Base-by-base conservation (phyloP, 1,140 invertebrate genomes). In the Nylanderia fulva region DNA sequence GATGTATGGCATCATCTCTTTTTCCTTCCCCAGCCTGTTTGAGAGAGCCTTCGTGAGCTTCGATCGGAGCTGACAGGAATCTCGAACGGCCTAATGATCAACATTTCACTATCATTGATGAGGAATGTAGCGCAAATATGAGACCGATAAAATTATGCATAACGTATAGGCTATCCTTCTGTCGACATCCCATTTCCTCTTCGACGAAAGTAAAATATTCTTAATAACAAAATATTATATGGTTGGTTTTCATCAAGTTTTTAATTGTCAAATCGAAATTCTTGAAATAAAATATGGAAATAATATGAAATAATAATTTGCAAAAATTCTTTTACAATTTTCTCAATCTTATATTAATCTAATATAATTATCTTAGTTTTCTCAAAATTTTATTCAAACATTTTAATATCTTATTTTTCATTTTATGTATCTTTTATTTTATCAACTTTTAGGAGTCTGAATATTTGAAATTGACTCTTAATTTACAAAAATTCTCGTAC, bases 1-100 rank as follows among this genome's bases (percentile, higher is more conserved):
- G 77, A 72, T 58, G n/a, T 72, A 58, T 71, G 33, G 76, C 76
- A 56, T 68, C 64, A 71, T 82, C 52, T 80, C 45, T 80, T 33
- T 52, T 29, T 52, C 45, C 7, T 48, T 48, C 18, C 45, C 15
- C 15, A 18, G 15, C 39, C 24, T 76, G 71, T 63, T 45, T 27
- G 56, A 61, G 54, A 45, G 69, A 84, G 36, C 18, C 56, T 27
- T 52, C 21, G 80, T 76, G 58, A 45, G 56, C 58, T 75, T 74
- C 56, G 39, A 84, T 84, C 58, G 71, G 18, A 76, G 75, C 56
- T 76, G 45, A 61, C 71, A 72, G n/a, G 71, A 75, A 36, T 21
- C 13, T 33, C 27, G 80, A 48, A 61, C 71, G 6, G 21, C 2
- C 58, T 64, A 75, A 74, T 72, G 54, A 29, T 56, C 33, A 15